Conservation (phyloP, 2,888 invertebrate species). For the Dynastes tityus region DNA sequence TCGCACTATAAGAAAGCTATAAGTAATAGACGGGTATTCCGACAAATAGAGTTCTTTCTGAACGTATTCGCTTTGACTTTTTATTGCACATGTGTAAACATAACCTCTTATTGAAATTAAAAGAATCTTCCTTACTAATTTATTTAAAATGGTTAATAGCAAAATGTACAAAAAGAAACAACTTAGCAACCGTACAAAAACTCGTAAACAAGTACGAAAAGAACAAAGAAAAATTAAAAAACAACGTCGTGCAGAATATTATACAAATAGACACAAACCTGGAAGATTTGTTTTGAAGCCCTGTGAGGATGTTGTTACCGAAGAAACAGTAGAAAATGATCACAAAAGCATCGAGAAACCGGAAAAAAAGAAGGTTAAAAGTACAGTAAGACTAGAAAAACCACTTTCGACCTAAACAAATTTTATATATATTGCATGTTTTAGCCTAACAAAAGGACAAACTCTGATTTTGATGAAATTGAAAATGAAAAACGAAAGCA, state of each 20-base stretch:
- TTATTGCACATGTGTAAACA: too few relatives aligned
- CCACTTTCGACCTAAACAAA: background rate
- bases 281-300: slow-evolving; percentile 63
- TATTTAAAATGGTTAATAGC: slow-evolving; percentile 24
- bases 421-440: too few relatives aligned
- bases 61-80: too few relatives aligned
- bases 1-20: too few relatives aligned
- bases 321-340: background rate
- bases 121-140: too few relatives aligned
- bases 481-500: slow-evolving; percentile 74
- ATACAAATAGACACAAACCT: slow-evolving; percentile 66
- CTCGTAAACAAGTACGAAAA: slow-evolving; percentile 83
- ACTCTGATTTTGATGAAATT: slow-evolving; percentile 35
- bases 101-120: too few relatives aligned
- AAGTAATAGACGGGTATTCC: too few relatives aligned
- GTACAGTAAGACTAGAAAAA: background rate
- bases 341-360: background rate
- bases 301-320: background rate
- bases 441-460: too few relatives aligned
- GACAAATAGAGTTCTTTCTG: too few relatives aligned
- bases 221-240: slow-evolving; percentile 82
- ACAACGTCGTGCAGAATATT: slow-evolving; percentile 71
- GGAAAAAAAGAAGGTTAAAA: slow-evolving; percentile 1
- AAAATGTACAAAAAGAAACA: slow-evolving; percentile 52
- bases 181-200: slow-evolving; percentile 63